Conservation (phyloP, 1,140 invertebrate genomes). For the Alviniconcha marisindica region DNA sequence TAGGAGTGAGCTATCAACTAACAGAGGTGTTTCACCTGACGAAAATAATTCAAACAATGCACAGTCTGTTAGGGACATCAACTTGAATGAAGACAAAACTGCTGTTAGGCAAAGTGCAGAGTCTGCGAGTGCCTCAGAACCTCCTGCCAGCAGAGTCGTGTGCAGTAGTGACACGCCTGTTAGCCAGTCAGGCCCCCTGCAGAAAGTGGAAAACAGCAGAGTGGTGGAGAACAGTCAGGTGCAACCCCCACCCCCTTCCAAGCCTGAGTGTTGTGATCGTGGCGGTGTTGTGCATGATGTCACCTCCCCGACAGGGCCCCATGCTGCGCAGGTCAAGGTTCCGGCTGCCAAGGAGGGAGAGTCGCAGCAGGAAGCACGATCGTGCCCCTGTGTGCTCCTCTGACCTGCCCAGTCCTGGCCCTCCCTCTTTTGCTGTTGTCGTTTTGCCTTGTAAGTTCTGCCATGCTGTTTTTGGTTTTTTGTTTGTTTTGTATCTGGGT, state of each 20-base stretch:
- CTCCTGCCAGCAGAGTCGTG: not conserved
- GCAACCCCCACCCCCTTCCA: not conserved
- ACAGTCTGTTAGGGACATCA: not conserved
- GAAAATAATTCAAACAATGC: not conserved
- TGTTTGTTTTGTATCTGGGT: conserved; percentile 31
- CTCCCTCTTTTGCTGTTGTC: conserved; percentile 41
- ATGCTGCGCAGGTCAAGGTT: conserved; percentile 7
- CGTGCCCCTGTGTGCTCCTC: conserved; percentile 62
- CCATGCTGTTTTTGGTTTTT: conserved; percentile 48
- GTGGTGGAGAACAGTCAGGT: conserved; percentile 17
- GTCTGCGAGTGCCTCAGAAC: not conserved
- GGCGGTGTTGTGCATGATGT: conserved; percentile 46
- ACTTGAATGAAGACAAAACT: conserved; percentile 3
- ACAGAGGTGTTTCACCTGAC: no score
- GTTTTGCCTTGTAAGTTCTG: conserved; percentile 43
- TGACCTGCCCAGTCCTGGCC: conserved; percentile 43
- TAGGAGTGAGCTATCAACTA: no score
- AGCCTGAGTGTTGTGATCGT: conserved; percentile 38
- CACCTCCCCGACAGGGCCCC: not conserved
- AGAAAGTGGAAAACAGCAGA: not conserved
- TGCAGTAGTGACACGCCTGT: not conserved
- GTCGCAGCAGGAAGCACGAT: not conserved
- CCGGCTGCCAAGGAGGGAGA: conserved; percentile 6
- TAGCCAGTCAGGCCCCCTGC: no score
- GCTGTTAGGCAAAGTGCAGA: not conserved